Conservation (phyloP, 2,888 invertebrate genomes). For the Embidobia sp. region DNA sequence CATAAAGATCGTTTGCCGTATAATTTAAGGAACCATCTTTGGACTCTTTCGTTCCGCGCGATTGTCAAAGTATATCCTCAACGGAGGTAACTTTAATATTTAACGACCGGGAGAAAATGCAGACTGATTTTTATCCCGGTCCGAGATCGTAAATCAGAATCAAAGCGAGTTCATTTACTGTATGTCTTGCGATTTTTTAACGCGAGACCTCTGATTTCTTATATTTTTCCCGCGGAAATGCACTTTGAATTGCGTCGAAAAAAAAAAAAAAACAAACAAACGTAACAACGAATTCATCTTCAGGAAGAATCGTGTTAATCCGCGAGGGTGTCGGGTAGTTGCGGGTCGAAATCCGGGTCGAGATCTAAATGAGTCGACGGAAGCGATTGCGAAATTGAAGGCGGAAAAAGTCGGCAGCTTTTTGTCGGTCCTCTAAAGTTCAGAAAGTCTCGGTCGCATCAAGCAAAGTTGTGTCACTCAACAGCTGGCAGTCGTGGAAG, state of each 20-base stretch:
- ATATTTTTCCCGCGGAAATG: too few relatives aligned
- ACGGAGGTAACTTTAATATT: conserved; percentile 46
- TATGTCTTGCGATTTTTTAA: too few relatives aligned
- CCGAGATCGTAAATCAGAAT: conserved; percentile 58
- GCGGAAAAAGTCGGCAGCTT: conserved; percentile 43
- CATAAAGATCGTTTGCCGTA: neutral
- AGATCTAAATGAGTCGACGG: conserved; percentile 23
- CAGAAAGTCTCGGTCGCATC: conserved; percentile 38
- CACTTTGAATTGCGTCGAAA: too few relatives aligned
- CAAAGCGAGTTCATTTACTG: too few relatives aligned
- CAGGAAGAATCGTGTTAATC: too few relatives aligned
- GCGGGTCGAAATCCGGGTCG: conserved; percentile 11
- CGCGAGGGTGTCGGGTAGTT: too few relatives aligned
- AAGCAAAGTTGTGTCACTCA: conserved; percentile 59
- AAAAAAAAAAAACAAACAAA: too few relatives aligned
- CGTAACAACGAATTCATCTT: too few relatives aligned
- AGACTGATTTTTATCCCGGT: conserved; percentile 49
- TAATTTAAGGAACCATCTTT: conserved; percentile 13
- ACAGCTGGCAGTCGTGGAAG: conserved; percentile 59
- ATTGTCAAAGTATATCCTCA: conserved; percentile 18
- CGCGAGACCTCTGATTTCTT: too few relatives aligned
- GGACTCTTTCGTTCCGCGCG: neutral
- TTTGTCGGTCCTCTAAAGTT: conserved; percentile 27
- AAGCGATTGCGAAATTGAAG: conserved; percentile 48
- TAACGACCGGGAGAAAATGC: conserved; percentile 59